Conservation (phyloP, 1,140 invertebrate genomes). For the Ceratina japonica region DNA sequence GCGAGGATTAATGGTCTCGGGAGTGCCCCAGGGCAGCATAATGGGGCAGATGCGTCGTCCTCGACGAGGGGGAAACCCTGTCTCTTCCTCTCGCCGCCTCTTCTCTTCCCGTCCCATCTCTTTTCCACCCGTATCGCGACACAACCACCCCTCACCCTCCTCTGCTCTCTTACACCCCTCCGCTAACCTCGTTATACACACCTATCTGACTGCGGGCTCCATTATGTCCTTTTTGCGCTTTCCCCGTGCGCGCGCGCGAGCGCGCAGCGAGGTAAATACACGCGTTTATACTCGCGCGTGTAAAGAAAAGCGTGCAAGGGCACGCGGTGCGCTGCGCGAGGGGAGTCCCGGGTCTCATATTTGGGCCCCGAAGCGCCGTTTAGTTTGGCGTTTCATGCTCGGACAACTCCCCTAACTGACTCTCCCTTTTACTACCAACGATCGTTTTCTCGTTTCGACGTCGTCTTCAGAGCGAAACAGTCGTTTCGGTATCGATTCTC, state of each 20-base stretch:
- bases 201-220: slow-evolving; percentile 72
- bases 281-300: slow-evolving; percentile 20
- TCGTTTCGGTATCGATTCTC: slow-evolving; percentile 56
- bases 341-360: slow-evolving; percentile 60
- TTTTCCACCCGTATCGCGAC: slow-evolving; percentile 36
- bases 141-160: slow-evolving; percentile 52
- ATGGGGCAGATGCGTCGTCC: slow-evolving; percentile 79
- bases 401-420: slow-evolving; percentile 70
- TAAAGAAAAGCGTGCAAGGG: neutral
- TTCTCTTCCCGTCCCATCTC: slow-evolving; percentile 21
- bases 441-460: slow-evolving; percentile 46
- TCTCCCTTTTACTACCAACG: slow-evolving; percentile 5
- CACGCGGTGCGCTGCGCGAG: neutral
- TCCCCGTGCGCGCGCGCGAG: slow-evolving; percentile 49
- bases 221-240: slow-evolving; percentile 76
- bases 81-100: slow-evolving; percentile 31
- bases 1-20: slow-evolving; percentile 78
- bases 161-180: slow-evolving; percentile 52
- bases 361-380: slow-evolving; percentile 75
- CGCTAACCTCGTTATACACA: slow-evolving; percentile 76
- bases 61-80: slow-evolving; percentile 61
- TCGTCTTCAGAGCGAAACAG: slow-evolving; percentile 42
- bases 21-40: slow-evolving; percentile 75
- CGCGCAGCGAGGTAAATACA: slow-evolving; percentile 58
- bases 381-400: slow-evolving; percentile 79